Base-by-base conservation (phyloP, 2,113 vertebrate species). In the Nesospiza acunhae region DNA sequence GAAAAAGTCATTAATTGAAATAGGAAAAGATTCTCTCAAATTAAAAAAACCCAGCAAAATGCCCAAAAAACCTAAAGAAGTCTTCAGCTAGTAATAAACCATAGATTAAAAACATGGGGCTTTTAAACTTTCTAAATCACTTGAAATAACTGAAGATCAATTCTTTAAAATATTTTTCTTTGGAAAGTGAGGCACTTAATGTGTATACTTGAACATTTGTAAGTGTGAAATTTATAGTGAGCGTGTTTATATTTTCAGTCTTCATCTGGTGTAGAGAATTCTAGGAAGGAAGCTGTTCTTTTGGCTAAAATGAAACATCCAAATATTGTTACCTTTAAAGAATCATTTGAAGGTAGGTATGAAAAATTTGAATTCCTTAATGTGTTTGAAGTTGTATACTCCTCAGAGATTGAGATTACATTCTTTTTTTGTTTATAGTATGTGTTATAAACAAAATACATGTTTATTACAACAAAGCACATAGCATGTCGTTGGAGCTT, bases 221-320 rank as follows among this genome's bases (percentile, higher is more conserved):
- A 84, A 89, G 35, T 73, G 37, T 69, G 62, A 11, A 10, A 37
- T 53, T 68, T 87, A 72, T 78, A 20, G 55, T 90, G 49, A 74
- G 10, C 49, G 11, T 58, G 31, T n/a, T 87, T 94, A 9, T 90
- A 79, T 97, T 98, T 98, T 90, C 84, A 99, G 99, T 98, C 97
- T 94, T 96, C 67, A 33, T 88, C 96, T 84, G 98, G 94, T 83
- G 60, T 89, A 87, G 97, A 98, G 89, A 98, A 88, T 74, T 98
- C 98, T 42, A 98, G 98, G 92, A 98, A 94, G 78, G 99, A 99
- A 98, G 99, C 98, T 20, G 49, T 98, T 94, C 97, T 99, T 53
- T 97, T 99, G 92, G 98, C 99, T 84, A 98, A 96, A 98, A 99
- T 99, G 99, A 99, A 98, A 42, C 99, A 99, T 90, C 97, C 98